Conservation (phyloP, 2,113 vertebrate genomes). For the Hippopotamus amphibius region DNA sequence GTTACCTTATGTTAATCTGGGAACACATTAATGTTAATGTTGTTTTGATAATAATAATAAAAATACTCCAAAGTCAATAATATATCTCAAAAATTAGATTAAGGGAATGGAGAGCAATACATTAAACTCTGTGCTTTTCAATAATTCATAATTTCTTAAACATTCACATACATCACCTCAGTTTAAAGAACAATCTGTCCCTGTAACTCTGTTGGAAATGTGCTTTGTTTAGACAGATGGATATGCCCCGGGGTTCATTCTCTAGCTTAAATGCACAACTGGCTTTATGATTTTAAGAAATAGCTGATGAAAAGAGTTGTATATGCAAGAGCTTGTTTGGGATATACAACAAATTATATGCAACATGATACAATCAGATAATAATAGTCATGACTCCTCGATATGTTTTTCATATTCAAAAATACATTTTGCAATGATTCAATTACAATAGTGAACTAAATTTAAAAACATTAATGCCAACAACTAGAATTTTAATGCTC, state of each 20-base stretch:
- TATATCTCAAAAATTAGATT: slow-evolving; percentile 49
- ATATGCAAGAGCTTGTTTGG: slow-evolving; percentile 24
- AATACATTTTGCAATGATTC: background rate
- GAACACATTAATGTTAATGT: slow-evolving; percentile 30
- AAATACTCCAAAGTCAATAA: slow-evolving; percentile 14
- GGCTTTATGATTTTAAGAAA: slow-evolving; percentile 56
- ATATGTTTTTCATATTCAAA: background rate
- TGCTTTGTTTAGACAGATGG: slow-evolving; percentile 74
- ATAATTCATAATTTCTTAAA: slow-evolving; percentile 73
- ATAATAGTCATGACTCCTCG: background rate
- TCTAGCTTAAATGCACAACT: slow-evolving; percentile 65
- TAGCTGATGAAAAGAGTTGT: slow-evolving; percentile 40
- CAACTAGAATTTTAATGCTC: background rate
- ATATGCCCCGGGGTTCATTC: slow-evolving; percentile 54
- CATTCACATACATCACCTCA: slow-evolving; percentile 69
- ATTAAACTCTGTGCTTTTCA: slow-evolving; percentile 24
- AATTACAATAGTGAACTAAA: background rate
- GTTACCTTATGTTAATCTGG: slow-evolving; percentile 4
- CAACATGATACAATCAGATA: background rate
- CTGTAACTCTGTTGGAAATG: slow-evolving; percentile 41
- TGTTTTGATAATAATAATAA: slow-evolving; percentile 47
- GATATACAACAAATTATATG: background rate
- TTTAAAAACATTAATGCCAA: background rate
- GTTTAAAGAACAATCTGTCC: slow-evolving; percentile 67
- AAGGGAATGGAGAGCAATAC: background rate